Base-by-base conservation (phyloP, 64 coral and sea anemone species). In the Hydrozoanthus tunicans region DNA sequence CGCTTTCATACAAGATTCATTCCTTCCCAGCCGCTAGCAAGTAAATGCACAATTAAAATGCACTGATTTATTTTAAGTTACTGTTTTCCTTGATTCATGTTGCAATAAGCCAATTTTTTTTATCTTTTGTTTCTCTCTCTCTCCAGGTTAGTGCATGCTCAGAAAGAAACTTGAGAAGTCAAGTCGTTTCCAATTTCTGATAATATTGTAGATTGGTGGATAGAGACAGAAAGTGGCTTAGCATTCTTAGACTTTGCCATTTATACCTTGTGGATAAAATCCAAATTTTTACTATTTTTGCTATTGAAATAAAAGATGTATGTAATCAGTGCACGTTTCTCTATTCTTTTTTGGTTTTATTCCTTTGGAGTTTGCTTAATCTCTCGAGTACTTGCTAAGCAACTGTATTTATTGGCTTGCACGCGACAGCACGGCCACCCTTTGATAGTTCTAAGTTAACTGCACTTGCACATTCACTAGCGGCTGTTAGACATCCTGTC, bases 141-240 rank as follows among this genome's bases (percentile, higher is more conserved):
- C 56, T 58, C 74, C 84, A 88, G 84, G 84, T 88, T 88, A 88
- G 84, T 88, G 84, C 84, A 88, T 88, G 84, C 84, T 88, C 57
- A 70, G 84, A 88, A 88, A 70, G 84, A 88, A 88, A 74, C 84
- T 88, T 88, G 84, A 74, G 67, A 88, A 73, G 83, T 88, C 84
- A 55, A 74, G 68, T 88, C 68, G 84, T 88, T 88, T 88, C 84
- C 84, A 88, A 71, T 73, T 27, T 88, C 84, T 69, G 68, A 68
- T 88, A 60, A 73, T 73, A 12, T 74, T 82, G 32, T 82, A 82
- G 80, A 72, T 88, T 70, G 70, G 66, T 74, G 84, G 84, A 88
- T 71, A 58, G 53, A 68, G 56, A 86, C 82, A 14, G 51, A 70
- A 62, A 81, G 69, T 58, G 68, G 68, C 84, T 43, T 70, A 70